Base-by-base conservation (phyloP, 2,797 vertebrate genomes). In the Melopsittacus undulatus region DNA sequence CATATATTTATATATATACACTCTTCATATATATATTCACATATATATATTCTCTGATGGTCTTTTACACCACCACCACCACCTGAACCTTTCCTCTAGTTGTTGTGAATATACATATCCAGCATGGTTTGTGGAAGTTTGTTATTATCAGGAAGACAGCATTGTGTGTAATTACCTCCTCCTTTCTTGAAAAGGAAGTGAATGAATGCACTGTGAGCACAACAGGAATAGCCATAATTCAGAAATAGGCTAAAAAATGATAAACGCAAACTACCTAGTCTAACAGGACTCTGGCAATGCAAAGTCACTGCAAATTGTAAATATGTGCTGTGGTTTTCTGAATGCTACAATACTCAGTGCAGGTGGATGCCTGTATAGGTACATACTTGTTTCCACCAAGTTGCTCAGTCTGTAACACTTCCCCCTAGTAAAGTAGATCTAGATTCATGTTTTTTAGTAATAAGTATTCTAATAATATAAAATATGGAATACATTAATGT, bases 81-180 rank as follows among this genome's bases (percentile, higher is more conserved):
- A 26, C 21, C 7, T 7, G 7, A 24, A 4, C 7, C 10, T 82
- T 89, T 36, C 30, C 30, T 70, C 40, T 69, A 63, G 24, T 7
- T 38, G 30, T 6, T 56, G 59, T 29, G 17, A 43, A 56, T 51
- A 24, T 7, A 19, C 0, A 0, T 11, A 26, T 19, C 52, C 54
- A 59, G 52, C 36, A n/a, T 2, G 26, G 26, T 34, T 76, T 27
- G 42, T 38, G 29, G 36, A 56, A 46, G 15, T 61, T 83, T 42
- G 7, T 62, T 59, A 14, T 40, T 61, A n/a, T 19, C 67, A 64
- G 66, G 36, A 91, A 29, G n/a, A 38, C 3, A 49, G 46, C 56
- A 36, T 7, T 80, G 10, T 13, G 27, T 11, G 6, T 49, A 52
- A 80, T 57, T 48, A 27, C 4, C 13, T 27, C 17, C 34, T 91